These are phyloP conservation scores for Pomatorhinus ruficollis DNA, from an alignment of 2,113 vertebrate species.

Conservation along the genomic window DNA sequence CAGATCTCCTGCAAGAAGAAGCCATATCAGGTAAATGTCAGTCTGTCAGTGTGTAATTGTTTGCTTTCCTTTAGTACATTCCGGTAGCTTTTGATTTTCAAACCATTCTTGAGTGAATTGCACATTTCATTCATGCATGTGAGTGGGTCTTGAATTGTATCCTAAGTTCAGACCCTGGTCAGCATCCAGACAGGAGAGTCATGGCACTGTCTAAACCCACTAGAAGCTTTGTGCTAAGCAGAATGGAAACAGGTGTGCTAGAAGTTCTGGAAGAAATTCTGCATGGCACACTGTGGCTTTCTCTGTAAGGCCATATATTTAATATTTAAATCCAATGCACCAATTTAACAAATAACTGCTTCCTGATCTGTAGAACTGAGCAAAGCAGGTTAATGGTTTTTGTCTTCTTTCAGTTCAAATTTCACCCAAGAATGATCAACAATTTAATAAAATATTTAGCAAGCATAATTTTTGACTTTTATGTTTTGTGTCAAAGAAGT, in stretches of 20 bases:
- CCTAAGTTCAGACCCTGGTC: neutral
- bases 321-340: neutral
- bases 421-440: neutral
- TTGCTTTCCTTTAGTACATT: neutral
- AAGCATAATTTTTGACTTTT: neutral
- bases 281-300: neutral
- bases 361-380: neutral
- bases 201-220: neutral
- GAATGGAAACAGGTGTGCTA: neutral
- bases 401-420: neutral
- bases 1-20: conserved; percentile 97
- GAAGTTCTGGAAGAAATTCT: neutral
- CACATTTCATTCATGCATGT: accelerated
- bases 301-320: neutral
- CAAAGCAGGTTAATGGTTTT: neutral
- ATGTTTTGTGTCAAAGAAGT: neutral
- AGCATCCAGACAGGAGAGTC: neutral
- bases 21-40: conserved; percentile 90
- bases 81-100: neutral
- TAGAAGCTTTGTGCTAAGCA: neutral
- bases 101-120: neutral
- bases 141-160: neutral
- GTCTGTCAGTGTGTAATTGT: neutral
- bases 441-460: neutral
- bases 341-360: neutral